Conservation (phyloP, 1,140 invertebrate genomes). For the Drosophila fuyamai region DNA sequence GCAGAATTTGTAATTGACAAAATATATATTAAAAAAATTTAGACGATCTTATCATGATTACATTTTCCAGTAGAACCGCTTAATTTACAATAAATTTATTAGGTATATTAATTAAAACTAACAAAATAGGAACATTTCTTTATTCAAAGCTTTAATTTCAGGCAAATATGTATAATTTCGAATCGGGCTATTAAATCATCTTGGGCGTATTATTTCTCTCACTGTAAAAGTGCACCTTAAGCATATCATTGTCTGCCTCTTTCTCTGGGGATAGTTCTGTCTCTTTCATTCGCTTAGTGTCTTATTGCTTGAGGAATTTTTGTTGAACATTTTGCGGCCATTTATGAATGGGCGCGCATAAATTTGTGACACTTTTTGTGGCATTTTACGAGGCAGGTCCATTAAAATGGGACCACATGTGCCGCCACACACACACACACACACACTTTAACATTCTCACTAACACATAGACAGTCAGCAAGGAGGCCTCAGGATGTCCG, state of each 20-base stretch:
- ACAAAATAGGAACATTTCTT: too few relatives aligned
- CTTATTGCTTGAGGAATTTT: constrained; percentile 42
- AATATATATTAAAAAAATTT: too few relatives aligned
- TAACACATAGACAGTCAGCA: constrained; percentile 25
- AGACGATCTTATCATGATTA: too few relatives aligned
- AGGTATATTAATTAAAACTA: too few relatives aligned
- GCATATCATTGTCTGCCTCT: constrained; percentile 10
- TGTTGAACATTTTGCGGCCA: constrained; percentile 56
- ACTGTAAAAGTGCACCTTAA: constrained; percentile 30
- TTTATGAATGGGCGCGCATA: constrained; percentile 72
- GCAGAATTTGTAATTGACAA: too few relatives aligned
- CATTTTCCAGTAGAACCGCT: too few relatives aligned
- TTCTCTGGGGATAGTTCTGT: not conserved
- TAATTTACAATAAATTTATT: too few relatives aligned
- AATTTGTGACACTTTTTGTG: constrained; percentile 78
- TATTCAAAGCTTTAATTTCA: too few relatives aligned
- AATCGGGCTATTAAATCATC: too few relatives aligned
- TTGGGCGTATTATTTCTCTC: too few relatives aligned
- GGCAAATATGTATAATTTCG: too few relatives aligned
- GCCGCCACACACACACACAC: constrained; percentile 36
- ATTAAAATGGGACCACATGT: constrained; percentile 79
- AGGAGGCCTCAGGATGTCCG: constrained; percentile 41
- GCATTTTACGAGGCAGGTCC: constrained; percentile 78
- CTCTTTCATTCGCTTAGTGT: constrained; percentile 13
- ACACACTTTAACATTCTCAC: constrained; percentile 19